Evolutionary conservation across 2,113 vertebrate species (phyloP), one percentile per base, ranked within the genome.

Genomic region (Xyliphius kryptos): DNA sequence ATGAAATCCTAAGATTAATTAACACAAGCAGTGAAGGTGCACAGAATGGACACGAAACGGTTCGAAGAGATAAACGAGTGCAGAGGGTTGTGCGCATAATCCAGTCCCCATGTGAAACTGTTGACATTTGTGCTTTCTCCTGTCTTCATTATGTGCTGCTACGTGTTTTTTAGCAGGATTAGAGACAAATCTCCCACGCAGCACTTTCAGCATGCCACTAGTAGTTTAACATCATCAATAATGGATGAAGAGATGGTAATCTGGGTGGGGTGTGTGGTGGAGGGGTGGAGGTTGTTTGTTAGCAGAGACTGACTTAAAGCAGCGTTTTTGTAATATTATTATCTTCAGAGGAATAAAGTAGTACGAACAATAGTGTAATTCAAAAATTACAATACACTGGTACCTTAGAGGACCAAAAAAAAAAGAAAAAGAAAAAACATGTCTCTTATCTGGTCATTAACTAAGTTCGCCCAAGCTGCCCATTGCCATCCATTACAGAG

Each of bases 191-290:
- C 96, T 97, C 91, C 91, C 88, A 87, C 86, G 91, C 92, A 89
- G 91, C 91, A 91, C 93, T 91, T 93, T 94, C 93, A 93, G 95
- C 95, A 97, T 97, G 94, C 88, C 91, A 95, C 91, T 89, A 90
- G 92, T 94, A 94, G 92, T 95, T 94, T 97, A 93, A 91, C 91
- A 89, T 94, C 94, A 98, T 98, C 94, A 97, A 98, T 98, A 96
- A 98, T 97, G 92, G 89, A 97, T 97, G 93, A 97, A 94, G 90
- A 89, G 89, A 93, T 91, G 91, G 88, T 93, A 97, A 95, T 97
- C 93, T 90, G 89, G 86, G 83, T 85, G 86, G 50, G 63, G 58
- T 68, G 68, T 69, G 74, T 68, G 15, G 22, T 12, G n/a, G n/a
- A n/a, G n/a, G n/a, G n/a, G n/a, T n/a, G n/a, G n/a, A n/a, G n/a